These are phyloP conservation scores for Vulpes vulpes DNA, from an alignment of 2,113 vertebrate genomes.

Conservation along the genomic window DNA sequence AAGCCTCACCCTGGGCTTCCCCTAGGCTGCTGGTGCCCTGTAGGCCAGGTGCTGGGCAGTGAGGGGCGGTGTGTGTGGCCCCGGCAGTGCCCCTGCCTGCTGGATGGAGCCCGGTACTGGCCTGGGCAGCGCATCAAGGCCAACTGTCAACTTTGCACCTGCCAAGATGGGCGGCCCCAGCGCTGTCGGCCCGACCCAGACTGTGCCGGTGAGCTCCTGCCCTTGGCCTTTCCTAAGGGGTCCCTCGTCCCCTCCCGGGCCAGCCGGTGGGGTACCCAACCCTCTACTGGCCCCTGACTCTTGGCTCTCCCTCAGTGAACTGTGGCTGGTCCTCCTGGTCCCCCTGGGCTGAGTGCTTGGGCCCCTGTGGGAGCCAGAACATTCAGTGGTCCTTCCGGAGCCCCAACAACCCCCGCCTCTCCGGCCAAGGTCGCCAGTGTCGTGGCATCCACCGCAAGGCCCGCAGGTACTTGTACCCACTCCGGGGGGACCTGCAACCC, in stretches of 20 bases:
- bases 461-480: slow-evolving; percentile 87
- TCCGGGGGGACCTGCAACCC: too few species aligned
- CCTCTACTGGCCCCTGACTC: background rate
- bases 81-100: slow-evolving; percentile 88
- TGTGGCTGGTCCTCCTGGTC: slow-evolving; percentile 96
- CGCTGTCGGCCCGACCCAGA: slow-evolving; percentile 90
- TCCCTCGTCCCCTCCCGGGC: background rate
- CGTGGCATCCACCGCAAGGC: slow-evolving; percentile 94
- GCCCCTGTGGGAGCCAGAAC: slow-evolving; percentile 92
- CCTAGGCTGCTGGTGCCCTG: slow-evolving; percentile 93
- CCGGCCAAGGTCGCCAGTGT: slow-evolving; percentile 88
- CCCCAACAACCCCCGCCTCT: slow-evolving; percentile 91
- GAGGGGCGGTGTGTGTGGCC: slow-evolving; percentile 88
- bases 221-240: background rate
- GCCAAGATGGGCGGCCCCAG: slow-evolving; percentile 89
- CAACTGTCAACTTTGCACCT: slow-evolving; percentile 92
- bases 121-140: slow-evolving; percentile 89
- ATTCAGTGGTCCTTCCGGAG: slow-evolving; percentile 97
- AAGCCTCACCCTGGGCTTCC: background rate
- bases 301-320: slow-evolving; percentile 86
- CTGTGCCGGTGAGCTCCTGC: slow-evolving; percentile 88
- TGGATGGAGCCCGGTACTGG: slow-evolving; percentile 83
- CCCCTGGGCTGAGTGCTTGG: slow-evolving; percentile 93
- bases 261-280: background rate
- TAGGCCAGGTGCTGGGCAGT: slow-evolving; percentile 88